Evolutionary conservation across 1,140 invertebrate genomes (phyloP), one percentile per base, ranked within the genome.

Genomic region (Temnothorax nylanderi): DNA sequence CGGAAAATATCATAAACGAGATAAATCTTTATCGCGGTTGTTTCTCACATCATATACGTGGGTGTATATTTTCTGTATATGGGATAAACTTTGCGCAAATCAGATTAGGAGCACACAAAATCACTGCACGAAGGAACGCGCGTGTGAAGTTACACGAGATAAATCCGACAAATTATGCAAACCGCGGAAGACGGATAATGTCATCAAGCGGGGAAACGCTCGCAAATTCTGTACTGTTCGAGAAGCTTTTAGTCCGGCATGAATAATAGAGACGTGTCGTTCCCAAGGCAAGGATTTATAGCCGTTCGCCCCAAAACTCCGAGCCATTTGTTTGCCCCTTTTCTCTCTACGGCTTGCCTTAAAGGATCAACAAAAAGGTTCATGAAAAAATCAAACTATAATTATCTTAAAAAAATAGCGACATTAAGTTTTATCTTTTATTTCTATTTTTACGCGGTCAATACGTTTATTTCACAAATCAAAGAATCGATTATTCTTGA

Each of bases 181-280:
- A 74, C 80, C 80, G 54, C 80, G 44, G 54, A 74, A 84, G 69
- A 84, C 69, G 80, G 54, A 84, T 84, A 84, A 84, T 84, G 80
- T 84, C 80, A 84, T 84, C 80, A 84, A 54, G 54, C 49, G 41
- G 41, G 41, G 60, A 81, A 88, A 81, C 67, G 75, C 49, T 72
- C 44, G 85, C 75, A 60, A 67, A 88, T 72, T 87, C 37, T 80
- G 41, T 26, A 62, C 56, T 62, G 47, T 72, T 65, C 58, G 18
- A 75, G 58, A 84, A 77, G 69, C 58, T 75, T 51, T 62, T 44
- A 44, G 21, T 34, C 60, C 58, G 78, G 51, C 71, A 62, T 82
- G 87, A 88, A 88, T 88, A 88, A 88, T 88, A 88, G 86, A 60
- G 78, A 88, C 65, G 64, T 88, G 69, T 85, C 86, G 56, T 76